Percentiles rank a stretch among this genome's conserved stretches.
Conservation (phyloP, 1,140 invertebrate genomes). For the Chymomyza costata region DNA sequence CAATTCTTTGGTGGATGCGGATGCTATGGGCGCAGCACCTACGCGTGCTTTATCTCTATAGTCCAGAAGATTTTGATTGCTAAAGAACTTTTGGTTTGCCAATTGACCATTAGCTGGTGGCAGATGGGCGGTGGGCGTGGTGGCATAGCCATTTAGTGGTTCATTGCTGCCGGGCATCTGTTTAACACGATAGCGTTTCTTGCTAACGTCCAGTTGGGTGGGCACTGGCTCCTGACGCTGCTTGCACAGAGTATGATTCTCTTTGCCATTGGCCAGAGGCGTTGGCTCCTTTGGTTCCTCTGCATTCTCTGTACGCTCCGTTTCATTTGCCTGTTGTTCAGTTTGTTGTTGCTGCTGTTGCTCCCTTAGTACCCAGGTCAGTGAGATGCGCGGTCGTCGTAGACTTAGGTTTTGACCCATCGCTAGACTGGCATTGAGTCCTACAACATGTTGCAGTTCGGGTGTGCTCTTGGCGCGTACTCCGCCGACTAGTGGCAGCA, state of each 20-base stretch:
- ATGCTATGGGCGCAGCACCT: slow-evolving; percentile 40
- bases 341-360: slow-evolving; percentile 73
- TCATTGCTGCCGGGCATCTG: slow-evolving; percentile 51
- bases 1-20: slow-evolving; percentile 67
- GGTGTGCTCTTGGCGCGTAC: slow-evolving; percentile 58
- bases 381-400: slow-evolving; percentile 81
- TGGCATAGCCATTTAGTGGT: slow-evolving; percentile 66
- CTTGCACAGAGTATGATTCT: background rate
- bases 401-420: slow-evolving; percentile 78
- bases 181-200: slow-evolving; percentile 64
- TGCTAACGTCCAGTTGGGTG: slow-evolving; percentile 52
- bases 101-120: slow-evolving; percentile 41
- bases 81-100: slow-evolving; percentile 67
- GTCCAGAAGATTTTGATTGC: slow-evolving; percentile 70
- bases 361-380: slow-evolving; percentile 82
- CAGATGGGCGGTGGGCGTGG: slow-evolving; percentile 63
- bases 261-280: slow-evolving; percentile 12
- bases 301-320: slow-evolving; percentile 54
- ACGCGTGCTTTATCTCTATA: slow-evolving; percentile 40
- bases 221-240: slow-evolving; percentile 47
- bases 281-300: slow-evolving; percentile 24
- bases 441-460: slow-evolving; percentile 46
- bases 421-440: slow-evolving; percentile 25
- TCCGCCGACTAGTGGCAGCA: slow-evolving; percentile 44
- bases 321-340: slow-evolving; percentile 31